Evolutionary conservation across 1,140 invertebrate species (phyloP).

Genomic region (Pissodes strobi): DNA sequence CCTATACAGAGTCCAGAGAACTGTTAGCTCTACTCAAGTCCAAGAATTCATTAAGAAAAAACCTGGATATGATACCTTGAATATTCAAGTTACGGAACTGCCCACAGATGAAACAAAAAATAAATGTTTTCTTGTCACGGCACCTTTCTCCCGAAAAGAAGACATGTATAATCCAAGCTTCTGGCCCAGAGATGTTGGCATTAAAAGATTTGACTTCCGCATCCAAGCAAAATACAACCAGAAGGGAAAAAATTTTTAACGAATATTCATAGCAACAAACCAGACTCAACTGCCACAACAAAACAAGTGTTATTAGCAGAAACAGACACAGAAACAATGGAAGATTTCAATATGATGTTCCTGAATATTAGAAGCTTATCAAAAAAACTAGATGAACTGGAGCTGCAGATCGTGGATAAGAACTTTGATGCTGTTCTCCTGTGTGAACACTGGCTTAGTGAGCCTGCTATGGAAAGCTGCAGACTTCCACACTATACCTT

Average conservation of each 20-base stretch:
- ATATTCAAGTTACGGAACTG: not conserved
- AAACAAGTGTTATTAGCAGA: not conserved
- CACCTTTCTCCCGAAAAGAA: not conserved
- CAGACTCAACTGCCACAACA: not conserved
- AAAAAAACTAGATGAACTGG: not conserved
- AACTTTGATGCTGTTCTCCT: not conserved
- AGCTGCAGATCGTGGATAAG: not conserved
- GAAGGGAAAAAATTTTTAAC: not conserved
- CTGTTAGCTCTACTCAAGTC: no score
- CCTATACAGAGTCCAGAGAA: no score
- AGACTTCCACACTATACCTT: not conserved
- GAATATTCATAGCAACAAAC: not conserved
- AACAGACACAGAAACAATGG: not conserved
- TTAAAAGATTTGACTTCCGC: constrained; percentile 2
- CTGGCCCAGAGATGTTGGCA: not conserved
- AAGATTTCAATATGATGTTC: no score
- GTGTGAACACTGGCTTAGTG: constrained; percentile 5
- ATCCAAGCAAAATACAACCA: constrained; percentile 2
- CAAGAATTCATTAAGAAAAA: not conserved
- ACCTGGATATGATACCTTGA: not conserved
- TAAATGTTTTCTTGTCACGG: not conserved
- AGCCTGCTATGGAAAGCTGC: not conserved
- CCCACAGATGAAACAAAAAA: constrained; percentile 1
- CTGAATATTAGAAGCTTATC: no score
- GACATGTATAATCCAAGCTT: no score